phyloP scores from a whole-genome alignment of 2,113 vertebrate species.

The Mandrillus leucophaeus region DNA sequence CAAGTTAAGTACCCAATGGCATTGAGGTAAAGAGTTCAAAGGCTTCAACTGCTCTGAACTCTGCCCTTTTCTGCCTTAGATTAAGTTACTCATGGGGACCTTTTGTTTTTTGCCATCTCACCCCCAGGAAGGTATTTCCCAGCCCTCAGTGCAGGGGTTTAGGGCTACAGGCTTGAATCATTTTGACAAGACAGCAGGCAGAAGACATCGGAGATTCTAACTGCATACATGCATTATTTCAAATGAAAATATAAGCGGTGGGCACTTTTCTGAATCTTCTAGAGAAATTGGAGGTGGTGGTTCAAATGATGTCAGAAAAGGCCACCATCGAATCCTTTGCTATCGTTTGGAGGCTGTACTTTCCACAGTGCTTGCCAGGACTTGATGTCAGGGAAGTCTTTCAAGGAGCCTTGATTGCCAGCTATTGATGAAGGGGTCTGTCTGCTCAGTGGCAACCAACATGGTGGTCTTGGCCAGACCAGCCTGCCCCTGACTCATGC shows the following conservation, averaged over 20 bases:
- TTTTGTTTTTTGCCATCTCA: background rate
- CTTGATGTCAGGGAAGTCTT: slow-evolving; percentile 18
- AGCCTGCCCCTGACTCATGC: slow-evolving; percentile 3
- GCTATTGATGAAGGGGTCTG: background rate
- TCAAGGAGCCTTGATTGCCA: slow-evolving; percentile 48
- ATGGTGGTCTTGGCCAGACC: slow-evolving; percentile 54
- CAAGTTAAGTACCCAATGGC: background rate
- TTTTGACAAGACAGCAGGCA: background rate
- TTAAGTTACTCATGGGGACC: background rate
- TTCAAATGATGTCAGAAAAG: slow-evolving; percentile 51
- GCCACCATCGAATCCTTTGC: slow-evolving; percentile 11
- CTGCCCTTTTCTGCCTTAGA: background rate
- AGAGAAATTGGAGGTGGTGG: background rate
- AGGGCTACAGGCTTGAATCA: background rate
- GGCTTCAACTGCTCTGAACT: background rate
- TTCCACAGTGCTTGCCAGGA: slow-evolving; percentile 38
- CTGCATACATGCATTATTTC: background rate
- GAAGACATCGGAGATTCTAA: background rate
- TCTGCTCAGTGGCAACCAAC: slow-evolving; percentile 22
- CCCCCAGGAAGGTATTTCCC: background rate
- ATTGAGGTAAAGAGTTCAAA: background rate
- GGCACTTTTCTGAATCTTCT: background rate
- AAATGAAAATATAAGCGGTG: background rate
- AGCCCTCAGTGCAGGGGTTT: background rate
- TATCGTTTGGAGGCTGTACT: background rate